These are phyloP conservation scores for Corapipo altera DNA, from an alignment of 2,113 vertebrate genomes.

Conservation along the genomic window DNA sequence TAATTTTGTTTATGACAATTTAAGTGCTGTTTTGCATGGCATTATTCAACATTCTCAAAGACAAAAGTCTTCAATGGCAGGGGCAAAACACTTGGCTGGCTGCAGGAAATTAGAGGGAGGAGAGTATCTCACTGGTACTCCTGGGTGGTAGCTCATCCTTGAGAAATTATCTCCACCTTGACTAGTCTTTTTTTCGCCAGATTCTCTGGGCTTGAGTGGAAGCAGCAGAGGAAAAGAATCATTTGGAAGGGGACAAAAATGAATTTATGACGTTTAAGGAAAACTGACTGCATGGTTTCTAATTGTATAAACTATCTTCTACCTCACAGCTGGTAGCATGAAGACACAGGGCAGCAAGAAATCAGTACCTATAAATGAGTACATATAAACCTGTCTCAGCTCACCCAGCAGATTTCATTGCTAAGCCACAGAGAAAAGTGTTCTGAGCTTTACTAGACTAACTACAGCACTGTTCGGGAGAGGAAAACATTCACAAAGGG, in stretches of 20 bases:
- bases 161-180: not conserved
- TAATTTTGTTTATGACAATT: not conserved
- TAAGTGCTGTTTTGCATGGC: not conserved
- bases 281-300: not conserved
- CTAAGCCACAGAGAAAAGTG: not conserved
- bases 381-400: not conserved
- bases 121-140: not conserved
- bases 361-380: not conserved
- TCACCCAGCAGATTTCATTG: not conserved
- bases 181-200: not conserved
- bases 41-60: not conserved
- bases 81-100: not conserved
- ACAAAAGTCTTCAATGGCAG: not conserved
- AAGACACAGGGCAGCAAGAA: not conserved
- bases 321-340: not conserved
- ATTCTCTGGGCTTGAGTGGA: not conserved
- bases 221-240: not conserved
- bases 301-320: not conserved
- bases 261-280: not conserved
- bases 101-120: not conserved
- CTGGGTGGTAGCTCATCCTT: not conserved
- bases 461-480: not conserved
- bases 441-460: not conserved
- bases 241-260: not conserved
- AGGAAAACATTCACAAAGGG: not conserved